These are phyloP conservation scores for Chydorus sphaericus DNA, from an alignment of 2,888 invertebrate species.

Conservation along the genomic window DNA sequence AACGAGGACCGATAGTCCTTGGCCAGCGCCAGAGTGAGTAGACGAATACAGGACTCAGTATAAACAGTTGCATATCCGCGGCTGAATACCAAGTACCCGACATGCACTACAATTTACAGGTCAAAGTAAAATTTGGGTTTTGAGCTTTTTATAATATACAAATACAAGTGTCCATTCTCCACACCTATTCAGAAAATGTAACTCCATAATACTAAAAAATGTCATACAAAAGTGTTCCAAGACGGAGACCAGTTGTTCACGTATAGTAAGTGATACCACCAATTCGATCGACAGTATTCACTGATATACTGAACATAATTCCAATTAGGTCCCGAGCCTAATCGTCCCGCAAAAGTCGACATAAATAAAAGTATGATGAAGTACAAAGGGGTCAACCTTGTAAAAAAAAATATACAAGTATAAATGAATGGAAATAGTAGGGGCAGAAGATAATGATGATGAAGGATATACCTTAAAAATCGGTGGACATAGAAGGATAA, in stretches of 20 bases:
- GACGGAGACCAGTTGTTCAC: no score
- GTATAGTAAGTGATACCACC: slow-evolving; percentile 61
- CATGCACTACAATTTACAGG: no score
- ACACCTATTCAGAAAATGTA: no score
- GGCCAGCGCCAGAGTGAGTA: slow-evolving; percentile 17
- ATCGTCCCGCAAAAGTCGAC: slow-evolving; percentile 50
- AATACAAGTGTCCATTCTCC: no score
- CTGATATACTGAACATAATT: slow-evolving; percentile 48
- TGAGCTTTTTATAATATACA: no score
- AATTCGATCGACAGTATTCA: slow-evolving; percentile 45
- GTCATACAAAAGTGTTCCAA: no score
- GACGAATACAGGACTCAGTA: slow-evolving; percentile 17
- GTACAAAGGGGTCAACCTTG: slow-evolving; percentile 62
- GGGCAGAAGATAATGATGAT: not conserved
- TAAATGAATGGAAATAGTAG: slow-evolving; percentile 7
- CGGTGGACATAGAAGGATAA: slow-evolving; percentile 16
- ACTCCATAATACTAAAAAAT: no score
- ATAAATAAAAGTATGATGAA: slow-evolving; percentile 53
- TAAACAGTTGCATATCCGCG: slow-evolving; percentile 21
- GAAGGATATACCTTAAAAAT: slow-evolving; percentile 22
- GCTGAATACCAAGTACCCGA: slow-evolving; percentile 56
- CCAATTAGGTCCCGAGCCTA: slow-evolving; percentile 63
- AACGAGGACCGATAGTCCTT: no score
- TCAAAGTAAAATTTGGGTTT: no score
- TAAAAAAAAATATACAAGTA: no score